These are phyloP conservation scores for Pygocentrus nattereri DNA, from an alignment of 2,797 vertebrate genomes.

Conservation along the genomic window DNA sequence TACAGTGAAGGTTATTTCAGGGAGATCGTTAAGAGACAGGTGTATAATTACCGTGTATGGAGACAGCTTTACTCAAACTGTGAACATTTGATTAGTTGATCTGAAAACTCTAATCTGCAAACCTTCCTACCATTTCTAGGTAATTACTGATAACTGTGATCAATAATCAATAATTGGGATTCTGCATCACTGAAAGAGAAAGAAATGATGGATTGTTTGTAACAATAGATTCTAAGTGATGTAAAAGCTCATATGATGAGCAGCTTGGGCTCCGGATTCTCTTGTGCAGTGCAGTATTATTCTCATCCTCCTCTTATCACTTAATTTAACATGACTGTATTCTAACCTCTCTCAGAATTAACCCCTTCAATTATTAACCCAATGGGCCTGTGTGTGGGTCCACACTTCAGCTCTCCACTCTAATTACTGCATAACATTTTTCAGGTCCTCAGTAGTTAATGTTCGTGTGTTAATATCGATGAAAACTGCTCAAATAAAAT, in stretches of 20 bases:
- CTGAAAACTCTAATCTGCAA: not conserved
- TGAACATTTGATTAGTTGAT: constrained; percentile 3
- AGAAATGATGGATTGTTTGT: not conserved
- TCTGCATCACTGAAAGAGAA: not conserved
- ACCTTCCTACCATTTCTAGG: not conserved
- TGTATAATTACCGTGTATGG: not conserved
- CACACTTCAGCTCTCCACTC: too few species aligned
- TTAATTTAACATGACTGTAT: too few species aligned
- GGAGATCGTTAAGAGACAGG: not conserved
- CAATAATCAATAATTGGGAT: too few species aligned
- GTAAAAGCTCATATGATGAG: not conserved
- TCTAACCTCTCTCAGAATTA: too few species aligned
- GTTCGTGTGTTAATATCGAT: too few species aligned
- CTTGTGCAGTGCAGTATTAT: not conserved
- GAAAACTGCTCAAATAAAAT: too few species aligned
- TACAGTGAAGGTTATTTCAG: not conserved
- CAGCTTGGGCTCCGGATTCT: not conserved
- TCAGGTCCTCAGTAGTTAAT: too few species aligned
- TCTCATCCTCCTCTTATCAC: not conserved
- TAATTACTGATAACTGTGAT: too few species aligned
- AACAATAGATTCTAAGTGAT: not conserved
- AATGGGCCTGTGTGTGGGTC: too few species aligned
- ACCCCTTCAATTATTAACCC: too few species aligned
- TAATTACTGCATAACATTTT: too few species aligned
- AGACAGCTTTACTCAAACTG: not conserved